Percentiles rank a stretch among this genome's conserved stretches.
These are phyloP conservation scores for Stomatorhinus ivindoensis DNA, from an alignment of 2,113 vertebrate genomes.

Conservation along the genomic window DNA sequence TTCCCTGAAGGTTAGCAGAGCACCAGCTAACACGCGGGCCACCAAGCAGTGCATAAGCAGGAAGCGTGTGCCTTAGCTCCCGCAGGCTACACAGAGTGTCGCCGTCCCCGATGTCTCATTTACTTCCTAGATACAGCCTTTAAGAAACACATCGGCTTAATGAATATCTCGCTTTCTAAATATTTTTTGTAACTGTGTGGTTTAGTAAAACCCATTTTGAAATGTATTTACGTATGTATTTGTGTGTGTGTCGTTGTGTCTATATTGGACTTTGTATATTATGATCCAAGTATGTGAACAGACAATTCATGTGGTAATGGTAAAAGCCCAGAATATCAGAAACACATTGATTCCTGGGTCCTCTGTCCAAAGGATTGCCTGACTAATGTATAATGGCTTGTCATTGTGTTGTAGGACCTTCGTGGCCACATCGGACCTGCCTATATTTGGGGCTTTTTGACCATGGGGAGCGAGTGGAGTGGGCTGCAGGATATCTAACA, in stretches of 20 bases:
- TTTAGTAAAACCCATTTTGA: background rate
- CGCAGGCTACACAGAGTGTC: background rate
- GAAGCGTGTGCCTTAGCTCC: background rate
- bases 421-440: background rate
- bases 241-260: background rate
- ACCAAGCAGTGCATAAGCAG: background rate
- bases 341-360: background rate
- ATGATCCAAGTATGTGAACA: background rate
- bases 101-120: background rate
- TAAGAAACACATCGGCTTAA: background rate
- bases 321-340: background rate
- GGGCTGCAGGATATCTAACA: background rate
- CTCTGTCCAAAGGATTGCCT: background rate
- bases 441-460: background rate
- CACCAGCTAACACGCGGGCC: background rate
- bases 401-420: background rate
- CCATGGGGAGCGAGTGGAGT: background rate
- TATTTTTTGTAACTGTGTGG: background rate
- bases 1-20: background rate
- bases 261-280: background rate
- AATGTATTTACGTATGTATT: no score
- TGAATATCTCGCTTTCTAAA: background rate
- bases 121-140: background rate
- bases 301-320: background rate
- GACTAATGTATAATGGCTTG: background rate